Percentiles rank a stretch among this genome's conserved stretches.
These are phyloP conservation scores for Reticulitermes speratus DNA, from an alignment of 1,140 invertebrate species.

Conservation along the genomic window DNA sequence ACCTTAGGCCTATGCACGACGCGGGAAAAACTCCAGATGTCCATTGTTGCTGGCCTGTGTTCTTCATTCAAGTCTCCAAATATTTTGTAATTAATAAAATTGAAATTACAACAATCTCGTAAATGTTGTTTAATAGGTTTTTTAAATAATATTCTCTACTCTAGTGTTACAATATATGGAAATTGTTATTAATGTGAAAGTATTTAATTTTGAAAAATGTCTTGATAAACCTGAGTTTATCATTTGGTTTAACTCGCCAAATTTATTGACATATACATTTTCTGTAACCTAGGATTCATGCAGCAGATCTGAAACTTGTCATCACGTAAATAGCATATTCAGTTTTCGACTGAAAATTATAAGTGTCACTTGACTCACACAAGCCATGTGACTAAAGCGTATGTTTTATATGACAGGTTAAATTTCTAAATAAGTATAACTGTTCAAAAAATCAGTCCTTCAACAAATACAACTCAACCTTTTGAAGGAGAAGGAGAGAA, in stretches of 20 bases:
- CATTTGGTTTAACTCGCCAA: not conserved
- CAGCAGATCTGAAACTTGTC: not conserved
- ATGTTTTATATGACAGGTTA: not conserved
- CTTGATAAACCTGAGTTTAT: not conserved
- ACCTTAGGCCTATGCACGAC: not conserved
- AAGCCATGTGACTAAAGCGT: not conserved
- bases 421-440: not conserved
- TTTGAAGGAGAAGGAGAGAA: not conserved
- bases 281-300: not conserved
- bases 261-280: not conserved
- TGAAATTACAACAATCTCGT: not conserved
- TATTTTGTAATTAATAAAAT: conserved; percentile 5
- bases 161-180: too few relatives aligned
- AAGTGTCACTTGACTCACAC: not conserved
- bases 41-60: conserved; percentile 32
- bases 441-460: not conserved
- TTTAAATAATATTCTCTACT: too few relatives aligned
- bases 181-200: not conserved
- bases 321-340: not conserved
- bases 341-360: not conserved
- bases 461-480: not conserved
- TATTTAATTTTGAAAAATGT: not conserved
- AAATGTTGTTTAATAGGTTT: not conserved
- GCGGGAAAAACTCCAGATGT: conserved; percentile 32
- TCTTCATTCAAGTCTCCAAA: not conserved